A percentile compares a stretch with the other conserved stretches of the same genome.
Evolutionary conservation across 2,888 invertebrate species (phyloP).

Genomic region (Drosophila maculinotata): DNA sequence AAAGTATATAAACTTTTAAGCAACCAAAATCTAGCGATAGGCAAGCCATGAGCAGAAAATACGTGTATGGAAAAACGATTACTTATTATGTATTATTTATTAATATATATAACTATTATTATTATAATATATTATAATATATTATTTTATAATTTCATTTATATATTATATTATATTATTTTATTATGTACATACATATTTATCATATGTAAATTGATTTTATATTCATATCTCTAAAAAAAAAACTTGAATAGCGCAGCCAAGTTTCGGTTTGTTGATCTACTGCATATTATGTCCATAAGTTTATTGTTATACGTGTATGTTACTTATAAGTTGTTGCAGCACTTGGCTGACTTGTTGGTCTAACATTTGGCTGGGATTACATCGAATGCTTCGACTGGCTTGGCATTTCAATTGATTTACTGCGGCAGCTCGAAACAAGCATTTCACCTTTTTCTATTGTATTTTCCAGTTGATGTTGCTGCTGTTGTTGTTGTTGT

Average conservation of each 20-base stretch:
- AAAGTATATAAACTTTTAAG: too few species aligned
- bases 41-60: neutral
- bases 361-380: slow-evolving; percentile 42
- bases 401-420: slow-evolving; percentile 77
- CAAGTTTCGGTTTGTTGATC: neutral
- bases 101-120: too few species aligned
- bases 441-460: slow-evolving; percentile 71
- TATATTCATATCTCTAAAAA: too few species aligned
- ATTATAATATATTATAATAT: too few species aligned
- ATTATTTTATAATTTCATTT: too few species aligned
- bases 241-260: slow-evolving; percentile 5
- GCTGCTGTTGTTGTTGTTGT: neutral
- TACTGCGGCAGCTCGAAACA: slow-evolving; percentile 53
- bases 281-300: neutral
- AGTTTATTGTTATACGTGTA: slow-evolving; percentile 29
- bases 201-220: neutral
- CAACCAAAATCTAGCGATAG: too few species aligned
- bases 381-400: slow-evolving; percentile 32
- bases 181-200: too few species aligned
- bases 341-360: slow-evolving; percentile 27
- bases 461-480: slow-evolving; percentile 49
- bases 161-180: too few species aligned
- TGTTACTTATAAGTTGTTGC: slow-evolving; percentile 27
- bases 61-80: too few species aligned
- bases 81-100: too few species aligned